A percentile compares a stretch with the other conserved stretches of the same genome.
phyloP scores from a whole-genome alignment of 1,140 invertebrate genomes.

The Tenebrio molitor region DNA sequence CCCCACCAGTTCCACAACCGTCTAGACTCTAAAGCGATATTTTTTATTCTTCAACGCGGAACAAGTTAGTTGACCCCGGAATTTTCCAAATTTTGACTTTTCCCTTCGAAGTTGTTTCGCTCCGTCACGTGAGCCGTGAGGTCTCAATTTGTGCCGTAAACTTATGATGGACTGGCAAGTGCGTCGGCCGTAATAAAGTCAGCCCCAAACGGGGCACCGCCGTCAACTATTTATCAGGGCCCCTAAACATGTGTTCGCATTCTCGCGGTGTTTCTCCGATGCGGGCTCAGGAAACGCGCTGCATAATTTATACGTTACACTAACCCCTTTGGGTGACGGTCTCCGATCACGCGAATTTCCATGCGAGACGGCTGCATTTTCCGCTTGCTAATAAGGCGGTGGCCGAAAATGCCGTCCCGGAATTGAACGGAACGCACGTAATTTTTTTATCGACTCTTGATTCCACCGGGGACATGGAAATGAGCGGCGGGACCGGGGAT shows the following conservation, averaged over 20 bases:
- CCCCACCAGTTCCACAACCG: too few species aligned
- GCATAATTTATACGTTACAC: slow-evolving; percentile 7
- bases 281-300: not conserved
- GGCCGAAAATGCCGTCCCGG: not conserved
- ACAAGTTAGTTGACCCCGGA: too few species aligned
- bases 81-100: too few species aligned
- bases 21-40: too few species aligned
- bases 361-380: slow-evolving; percentile 2
- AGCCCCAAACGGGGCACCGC: not conserved
- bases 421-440: not conserved
- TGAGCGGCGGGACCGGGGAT: too few species aligned
- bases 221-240: not conserved
- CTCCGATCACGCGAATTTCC: not conserved
- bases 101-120: too few species aligned
- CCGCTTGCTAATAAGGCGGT: slow-evolving; percentile 1
- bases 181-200: not conserved
- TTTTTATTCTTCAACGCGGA: too few species aligned
- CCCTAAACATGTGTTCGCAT: not conserved
- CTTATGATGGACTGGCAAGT: not conserved
- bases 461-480: slow-evolving; percentile 1
- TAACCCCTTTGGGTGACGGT: slow-evolving; percentile 10
- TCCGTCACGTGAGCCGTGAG: too few species aligned
- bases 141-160: not conserved
- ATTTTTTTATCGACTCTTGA: not conserved
- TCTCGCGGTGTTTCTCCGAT: not conserved